Base-by-base conservation (phyloP, 2,888 invertebrate species). In the Barypeithes pellucidus region DNA sequence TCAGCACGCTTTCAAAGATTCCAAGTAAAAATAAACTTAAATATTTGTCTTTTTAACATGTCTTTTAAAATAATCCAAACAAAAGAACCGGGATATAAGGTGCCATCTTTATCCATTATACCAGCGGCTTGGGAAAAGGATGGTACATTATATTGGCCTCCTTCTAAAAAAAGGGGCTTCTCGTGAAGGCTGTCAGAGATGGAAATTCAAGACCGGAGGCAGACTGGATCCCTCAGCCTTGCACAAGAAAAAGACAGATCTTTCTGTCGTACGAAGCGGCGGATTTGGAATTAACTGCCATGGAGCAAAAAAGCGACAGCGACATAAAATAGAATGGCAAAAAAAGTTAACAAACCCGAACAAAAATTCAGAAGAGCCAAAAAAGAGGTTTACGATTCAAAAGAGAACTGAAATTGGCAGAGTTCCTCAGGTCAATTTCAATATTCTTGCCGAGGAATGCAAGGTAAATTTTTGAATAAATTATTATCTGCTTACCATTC, bases 391-490 rank as follows among this genome's bases (percentile, higher is more conserved):
- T 3, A 41, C 45, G 18, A 16, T 47, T 18, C 45, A 47, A 20
- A 47, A 63, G 14, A 43, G 63, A 33, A 63, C 29, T 18, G 63
- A 63, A 47, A 63, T 47, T 14, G 47, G 63, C 12, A 45, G 47
- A 22, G 50, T 63, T 41, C 41, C 41, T 41, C 41, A 41, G 14
- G 41, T 14, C 41, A 14, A 41, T 41, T 41, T 41, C 7, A 63
- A 47, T 63, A 29, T 14, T 4, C 33, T 63, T 47, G 63, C 63
- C n/a, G 63, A 63, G 43, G 63, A 63, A 47, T 63, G 63, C 4
- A 47, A 63, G 50, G 47, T 63, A 63, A 20, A 41, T 63, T 43
- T 20, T 20, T 20, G 45, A 47, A 20, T 41, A 41, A 41, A 41
- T 41, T 41, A 1, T 14, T 41, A 14, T 41, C 14, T 41, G 41